phyloP scores from a whole-genome alignment of 2,888 invertebrate species.

The Nudaria mundana region DNA sequence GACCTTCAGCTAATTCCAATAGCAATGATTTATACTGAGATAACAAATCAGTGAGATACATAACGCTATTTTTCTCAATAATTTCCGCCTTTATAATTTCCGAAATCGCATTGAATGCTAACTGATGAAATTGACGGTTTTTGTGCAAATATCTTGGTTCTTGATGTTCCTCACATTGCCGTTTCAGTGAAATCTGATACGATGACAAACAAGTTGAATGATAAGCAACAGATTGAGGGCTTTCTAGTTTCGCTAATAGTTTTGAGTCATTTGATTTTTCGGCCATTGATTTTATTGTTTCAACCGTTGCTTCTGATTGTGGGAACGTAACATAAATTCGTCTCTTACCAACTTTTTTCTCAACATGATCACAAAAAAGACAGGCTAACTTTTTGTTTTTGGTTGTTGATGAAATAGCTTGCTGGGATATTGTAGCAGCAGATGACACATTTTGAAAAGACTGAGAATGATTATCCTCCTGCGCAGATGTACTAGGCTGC shows the following conservation, averaged over 20 bases:
- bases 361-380: constrained; percentile 2
- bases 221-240: constrained; percentile 7
- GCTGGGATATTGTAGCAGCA: neutral
- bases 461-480: neutral
- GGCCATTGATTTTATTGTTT: neutral
- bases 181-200: neutral
- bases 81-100: constrained; percentile 17
- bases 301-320: constrained; percentile 1
- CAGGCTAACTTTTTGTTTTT: constrained; percentile 7
- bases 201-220: constrained; percentile 4
- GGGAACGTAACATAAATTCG: constrained; percentile 7
- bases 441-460: too few relatives aligned
- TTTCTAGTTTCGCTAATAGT: neutral
- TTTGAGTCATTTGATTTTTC: neutral
- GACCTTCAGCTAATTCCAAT: constrained; percentile 29
- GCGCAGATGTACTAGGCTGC: neutral
- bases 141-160: constrained; percentile 15
- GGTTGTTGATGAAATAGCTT: constrained; percentile 2
- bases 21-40: constrained; percentile 24
- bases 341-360: constrained; percentile 6
- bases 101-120: constrained; percentile 17
- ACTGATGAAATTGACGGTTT: constrained; percentile 19
- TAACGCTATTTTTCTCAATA: constrained; percentile 22
- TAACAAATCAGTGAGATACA: constrained; percentile 15
- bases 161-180: neutral